Evolutionary conservation across 2,113 vertebrate species (phyloP), one percentile per base, ranked within the genome.

Genomic region (rabbit (Oryctolagus cuniculus)): DNA sequence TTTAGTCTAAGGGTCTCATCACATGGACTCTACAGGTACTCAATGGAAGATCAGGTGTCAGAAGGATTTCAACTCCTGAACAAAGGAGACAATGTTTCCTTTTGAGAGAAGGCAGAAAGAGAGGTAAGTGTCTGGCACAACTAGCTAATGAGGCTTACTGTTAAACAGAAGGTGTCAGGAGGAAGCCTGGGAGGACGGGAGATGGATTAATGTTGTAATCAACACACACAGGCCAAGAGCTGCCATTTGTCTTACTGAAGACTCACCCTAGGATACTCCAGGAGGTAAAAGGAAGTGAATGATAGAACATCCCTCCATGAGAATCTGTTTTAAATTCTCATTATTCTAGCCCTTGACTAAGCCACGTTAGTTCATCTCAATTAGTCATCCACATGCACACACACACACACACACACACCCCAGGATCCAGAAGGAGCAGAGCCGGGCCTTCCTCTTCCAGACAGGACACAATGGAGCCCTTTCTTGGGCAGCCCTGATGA

Each of bases 241-340:
- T 17, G 19, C 63, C 87, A 66, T 79, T 61, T 89, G 63, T 94
- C 94, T 96, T 74, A 44, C 61, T 44, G 31, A 84, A 82, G 67
- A 89, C 38, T 94, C 58, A 61, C 38, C 72, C 67, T 9, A 34
- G 75, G 79, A 72, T 17, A 53, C 70, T 44, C 19, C 4, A 61
- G 72, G 82, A 87, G 31, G 69, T 63, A n/a, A 84, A 64, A 73
- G 82, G 70, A 55, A 86, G 1, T 10, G 29, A 82, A 44, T 34
- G 29, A 75, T 72, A 93, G 72, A 83, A 70, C 2, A 61, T 69
- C 49, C 74, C 66, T 64, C 36, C 25, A 38, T 3, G 4, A 93
- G 72, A 38, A 82, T 38, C 74, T 86, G 49, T 70, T 93, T 91
- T 81, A 58, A 90, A 93, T 75, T 88, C 88, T 89, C 86, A 12